These are phyloP conservation scores for Taeniopygia guttata DNA, from an alignment of 2,797 vertebrate species.

Conservation along the genomic window DNA sequence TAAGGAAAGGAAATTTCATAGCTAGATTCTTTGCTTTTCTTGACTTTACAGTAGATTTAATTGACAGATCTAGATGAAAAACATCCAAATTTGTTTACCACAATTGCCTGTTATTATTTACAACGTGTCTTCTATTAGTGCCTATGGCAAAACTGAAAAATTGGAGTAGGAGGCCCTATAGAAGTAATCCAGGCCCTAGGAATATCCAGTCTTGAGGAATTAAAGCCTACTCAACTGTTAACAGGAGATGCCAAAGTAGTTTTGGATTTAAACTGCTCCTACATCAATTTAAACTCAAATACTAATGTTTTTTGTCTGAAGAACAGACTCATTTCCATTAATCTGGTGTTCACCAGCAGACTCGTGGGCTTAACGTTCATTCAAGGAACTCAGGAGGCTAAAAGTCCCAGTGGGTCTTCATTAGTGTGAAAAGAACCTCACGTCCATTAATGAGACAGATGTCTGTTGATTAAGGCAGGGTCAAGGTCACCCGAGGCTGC, in stretches of 20 bases:
- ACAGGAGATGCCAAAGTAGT: background rate
- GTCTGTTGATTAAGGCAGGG: background rate
- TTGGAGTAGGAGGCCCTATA: background rate
- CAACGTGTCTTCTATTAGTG: background rate
- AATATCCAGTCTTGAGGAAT: background rate
- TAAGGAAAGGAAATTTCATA: slow-evolving; percentile 40
- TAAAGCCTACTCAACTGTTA: background rate
- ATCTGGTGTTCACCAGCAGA: background rate
- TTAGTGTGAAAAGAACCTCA: background rate
- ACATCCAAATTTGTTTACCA: slow-evolving; percentile 1
- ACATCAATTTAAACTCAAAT: background rate
- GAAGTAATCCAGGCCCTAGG: background rate
- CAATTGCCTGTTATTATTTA: slow-evolving; percentile 18
- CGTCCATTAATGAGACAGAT: background rate
- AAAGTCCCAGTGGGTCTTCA: background rate
- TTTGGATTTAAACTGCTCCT: background rate
- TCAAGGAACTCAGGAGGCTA: background rate
- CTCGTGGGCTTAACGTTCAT: background rate
- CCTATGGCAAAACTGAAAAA: background rate
- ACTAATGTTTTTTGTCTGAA: background rate
- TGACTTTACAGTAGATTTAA: slow-evolving; percentile 31
- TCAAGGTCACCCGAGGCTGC: background rate
- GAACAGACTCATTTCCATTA: background rate
- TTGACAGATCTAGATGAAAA: slow-evolving; percentile 21
- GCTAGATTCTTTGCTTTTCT: slow-evolving; percentile 1